Conservation (phyloP, 2,113 vertebrate genomes). For the Centrocercus urophasianus region DNA sequence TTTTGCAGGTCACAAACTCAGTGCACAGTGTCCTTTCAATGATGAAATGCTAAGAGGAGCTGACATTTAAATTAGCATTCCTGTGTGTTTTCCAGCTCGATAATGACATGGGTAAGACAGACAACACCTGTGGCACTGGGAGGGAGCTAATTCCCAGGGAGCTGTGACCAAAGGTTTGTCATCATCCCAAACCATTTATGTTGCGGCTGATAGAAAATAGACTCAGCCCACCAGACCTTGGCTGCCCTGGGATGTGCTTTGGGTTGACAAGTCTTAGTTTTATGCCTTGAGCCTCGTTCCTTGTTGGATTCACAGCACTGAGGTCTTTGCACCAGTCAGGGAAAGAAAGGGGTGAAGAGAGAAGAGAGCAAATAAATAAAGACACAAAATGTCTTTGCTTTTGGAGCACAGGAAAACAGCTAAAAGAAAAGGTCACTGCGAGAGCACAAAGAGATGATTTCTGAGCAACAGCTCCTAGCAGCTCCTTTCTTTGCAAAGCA, state of each 20-base stretch:
- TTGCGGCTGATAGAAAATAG: constrained; percentile 9
- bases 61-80: constrained; percentile 69
- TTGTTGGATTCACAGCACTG: background rate
- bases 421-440: background rate
- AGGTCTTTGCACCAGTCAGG: rapidly evolving
- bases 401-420: background rate
- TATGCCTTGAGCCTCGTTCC: background rate
- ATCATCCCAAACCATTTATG: constrained; percentile 19
- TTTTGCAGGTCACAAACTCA: background rate
- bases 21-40: constrained; percentile 31
- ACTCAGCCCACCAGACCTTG: background rate
- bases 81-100: constrained; percentile 27
- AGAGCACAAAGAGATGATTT: background rate
- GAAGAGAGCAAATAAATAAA: background rate
- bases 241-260: background rate
- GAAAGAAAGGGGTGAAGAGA: background rate
- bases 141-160: background rate
- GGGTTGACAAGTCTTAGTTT: background rate
- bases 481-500: background rate
- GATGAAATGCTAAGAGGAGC: constrained; percentile 36
- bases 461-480: background rate
- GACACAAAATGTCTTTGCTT: background rate
- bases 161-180: background rate
- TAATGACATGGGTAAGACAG: constrained; percentile 45
- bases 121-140: constrained; percentile 32